Evolutionary conservation across 2,113 vertebrate genomes (phyloP), one percentile per base, ranked within the genome.

Genomic region (Bambusicola thoracicus): DNA sequence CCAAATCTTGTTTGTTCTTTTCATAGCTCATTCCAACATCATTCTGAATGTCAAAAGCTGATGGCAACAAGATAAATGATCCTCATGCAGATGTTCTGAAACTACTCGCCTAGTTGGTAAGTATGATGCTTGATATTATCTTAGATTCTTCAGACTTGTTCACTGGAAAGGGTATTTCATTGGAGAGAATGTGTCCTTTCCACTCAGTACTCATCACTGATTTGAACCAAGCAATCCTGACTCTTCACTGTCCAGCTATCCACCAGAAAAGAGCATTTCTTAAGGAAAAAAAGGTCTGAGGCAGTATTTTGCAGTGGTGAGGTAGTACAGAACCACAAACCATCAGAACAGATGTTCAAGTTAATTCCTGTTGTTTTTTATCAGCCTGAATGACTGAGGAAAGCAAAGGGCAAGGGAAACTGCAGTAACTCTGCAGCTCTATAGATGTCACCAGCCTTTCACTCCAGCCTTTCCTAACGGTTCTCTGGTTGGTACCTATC

Each of bases 371-470:
- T 38, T 2, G 1, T 66, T 83, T 75, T 83, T 84, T 20, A 13
- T 27, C 32, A 16, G 8, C 36, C 62, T n/a, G 77, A 67, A 40
- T 19, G 55, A 5, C 25, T 38, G 81, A 67, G 56, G 20, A 49
- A 67, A 84, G 74, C 3, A 29, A 46, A 68, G n/a, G 30, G 38
- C 59, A 41, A 27, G 51, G 62, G 58, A 58, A 92, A 16, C 62
- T 90, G 95, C 92, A 95, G 21, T 96, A 93, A 92, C 90, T 83
- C 36, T 1, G 0, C 21, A 30, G 83, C 73, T 91, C 96, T 86
- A 36, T 90, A 96, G 95, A 63, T 97, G 95, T 92, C 96, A 83
- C 51, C 69, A 94, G 90, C 12, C 53, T 79, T 81, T 94, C 92
- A 2, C 80, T 90, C 18, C 88, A 92, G 74, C 74, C 46, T 77